A percentile compares a stretch with the other conserved stretches of the same genome.
Evolutionary conservation across 2,113 vertebrate genomes (phyloP).

Genomic region (Ailuropoda melanoleuca): DNA sequence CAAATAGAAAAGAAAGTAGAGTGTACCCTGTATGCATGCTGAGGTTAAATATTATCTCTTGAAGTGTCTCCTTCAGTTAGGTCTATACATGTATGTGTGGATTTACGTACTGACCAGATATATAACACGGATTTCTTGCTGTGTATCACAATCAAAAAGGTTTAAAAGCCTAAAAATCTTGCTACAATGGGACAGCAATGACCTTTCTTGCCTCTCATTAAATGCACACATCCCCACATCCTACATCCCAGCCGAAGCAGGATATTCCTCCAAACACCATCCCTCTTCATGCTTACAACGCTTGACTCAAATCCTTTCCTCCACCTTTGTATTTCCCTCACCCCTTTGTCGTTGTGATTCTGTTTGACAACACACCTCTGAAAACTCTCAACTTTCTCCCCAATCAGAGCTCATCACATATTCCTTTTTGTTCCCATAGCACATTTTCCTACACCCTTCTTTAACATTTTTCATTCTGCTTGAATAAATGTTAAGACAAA

Average conservation of each 20-base stretch:
- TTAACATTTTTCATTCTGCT: slow-evolving; percentile 18
- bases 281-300: neutral
- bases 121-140: neutral
- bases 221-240: accelerated
- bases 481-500: slow-evolving; percentile 51
- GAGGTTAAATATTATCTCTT: neutral
- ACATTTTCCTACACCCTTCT: slow-evolving; percentile 6
- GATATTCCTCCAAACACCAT: neutral
- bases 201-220: neutral
- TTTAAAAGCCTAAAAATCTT: neutral
- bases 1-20: neutral
- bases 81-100: neutral
- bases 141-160: neutral
- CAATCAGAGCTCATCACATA: neutral
- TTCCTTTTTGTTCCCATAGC: neutral
- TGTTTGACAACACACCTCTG: neutral
- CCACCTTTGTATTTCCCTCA: neutral
- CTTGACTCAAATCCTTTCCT: neutral
- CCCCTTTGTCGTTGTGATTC: neutral
- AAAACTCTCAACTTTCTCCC: neutral
- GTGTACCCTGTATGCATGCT: too few species aligned
- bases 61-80: neutral
- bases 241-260: neutral
- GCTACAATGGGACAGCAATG: neutral
- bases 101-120: neutral